phyloP scores from a whole-genome alignment of 2,888 invertebrate species.

The Hyposoter dolosus region DNA sequence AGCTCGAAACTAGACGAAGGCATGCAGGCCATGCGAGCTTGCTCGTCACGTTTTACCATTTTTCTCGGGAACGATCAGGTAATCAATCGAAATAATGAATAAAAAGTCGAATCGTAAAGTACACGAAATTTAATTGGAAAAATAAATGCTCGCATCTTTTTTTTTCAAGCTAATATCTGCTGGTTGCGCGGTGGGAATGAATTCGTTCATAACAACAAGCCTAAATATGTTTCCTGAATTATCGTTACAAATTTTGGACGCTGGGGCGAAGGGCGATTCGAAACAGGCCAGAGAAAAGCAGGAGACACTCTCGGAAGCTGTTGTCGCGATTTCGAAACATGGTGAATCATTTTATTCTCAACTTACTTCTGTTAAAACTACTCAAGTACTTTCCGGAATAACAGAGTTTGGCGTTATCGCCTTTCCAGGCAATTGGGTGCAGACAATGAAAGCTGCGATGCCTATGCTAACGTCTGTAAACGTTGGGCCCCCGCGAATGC shows the following conservation, averaged over 20 bases:
- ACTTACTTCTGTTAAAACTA: background rate
- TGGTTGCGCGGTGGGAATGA: constrained; percentile 89
- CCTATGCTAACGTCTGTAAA: constrained; percentile 87
- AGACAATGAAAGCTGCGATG: constrained; percentile 90
- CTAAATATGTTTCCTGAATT: constrained; percentile 89
- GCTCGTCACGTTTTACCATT: constrained; percentile 86
- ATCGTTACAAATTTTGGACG: constrained; percentile 86
- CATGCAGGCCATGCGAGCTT: constrained; percentile 86
- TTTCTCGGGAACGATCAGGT: constrained; percentile 91
- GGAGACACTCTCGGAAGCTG: constrained; percentile 81
- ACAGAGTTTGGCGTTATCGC: background rate
- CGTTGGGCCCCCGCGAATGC: constrained; percentile 88
- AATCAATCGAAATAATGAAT: constrained; percentile 67
- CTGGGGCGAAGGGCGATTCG: constrained; percentile 85
- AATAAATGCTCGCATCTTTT: constrained; percentile 12
- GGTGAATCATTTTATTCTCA: constrained; percentile 77
- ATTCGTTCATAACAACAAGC: constrained; percentile 90
- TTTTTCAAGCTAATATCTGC: constrained; percentile 88
- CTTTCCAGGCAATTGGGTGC: constrained; percentile 88
- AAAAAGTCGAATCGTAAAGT: background rate
- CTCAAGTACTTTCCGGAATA: background rate
- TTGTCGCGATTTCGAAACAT: constrained; percentile 82
- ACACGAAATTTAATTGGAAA: background rate
- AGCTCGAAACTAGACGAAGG: constrained; percentile 90
- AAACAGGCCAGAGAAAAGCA: constrained; percentile 86